Conservation (phyloP, 1,140 invertebrate genomes). For the Lutraria rhynchaena region DNA sequence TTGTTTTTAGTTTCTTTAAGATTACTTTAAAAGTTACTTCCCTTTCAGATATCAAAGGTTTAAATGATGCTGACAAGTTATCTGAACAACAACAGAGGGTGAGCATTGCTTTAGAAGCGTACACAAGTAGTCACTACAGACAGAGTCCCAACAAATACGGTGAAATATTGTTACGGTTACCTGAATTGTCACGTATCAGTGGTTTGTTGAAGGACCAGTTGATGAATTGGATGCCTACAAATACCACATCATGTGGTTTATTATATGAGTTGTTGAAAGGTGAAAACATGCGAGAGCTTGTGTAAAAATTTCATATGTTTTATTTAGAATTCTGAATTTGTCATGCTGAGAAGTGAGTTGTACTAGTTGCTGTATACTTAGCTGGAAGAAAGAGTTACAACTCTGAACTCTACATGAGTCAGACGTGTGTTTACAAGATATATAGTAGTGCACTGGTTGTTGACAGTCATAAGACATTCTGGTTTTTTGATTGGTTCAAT, state of each 20-base stretch:
- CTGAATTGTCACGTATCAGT: constrained; percentile 96
- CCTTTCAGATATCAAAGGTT: constrained; percentile 92
- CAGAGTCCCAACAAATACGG: constrained; percentile 97
- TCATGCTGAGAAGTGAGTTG: no score
- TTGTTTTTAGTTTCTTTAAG: no score
- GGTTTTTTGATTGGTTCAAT: no score
- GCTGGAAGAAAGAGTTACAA: no score
- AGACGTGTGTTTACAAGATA: no score
- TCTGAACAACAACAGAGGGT: constrained; percentile 96
- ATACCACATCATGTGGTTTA: constrained; percentile 93
- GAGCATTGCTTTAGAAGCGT: constrained; percentile 94
- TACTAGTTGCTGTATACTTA: no score
- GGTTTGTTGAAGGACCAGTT: constrained; percentile 93
- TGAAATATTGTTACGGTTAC: constrained; percentile 94
- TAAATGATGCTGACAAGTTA: constrained; percentile 95
- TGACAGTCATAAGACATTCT: no score
- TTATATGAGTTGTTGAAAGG: constrained; percentile 95
- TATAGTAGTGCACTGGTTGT: no score
- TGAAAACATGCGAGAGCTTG: constrained; percentile 63
- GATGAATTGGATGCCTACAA: constrained; percentile 86
- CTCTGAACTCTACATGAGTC: no score
- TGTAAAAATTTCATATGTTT: background rate
- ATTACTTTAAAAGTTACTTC: no score
- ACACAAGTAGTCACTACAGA: constrained; percentile 95
- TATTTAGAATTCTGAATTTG: no score